Percentiles rank a stretch among this genome's conserved stretches.
Conservation (phyloP, 1,140 invertebrate species). For the Yoshiicerus persimilis region DNA sequence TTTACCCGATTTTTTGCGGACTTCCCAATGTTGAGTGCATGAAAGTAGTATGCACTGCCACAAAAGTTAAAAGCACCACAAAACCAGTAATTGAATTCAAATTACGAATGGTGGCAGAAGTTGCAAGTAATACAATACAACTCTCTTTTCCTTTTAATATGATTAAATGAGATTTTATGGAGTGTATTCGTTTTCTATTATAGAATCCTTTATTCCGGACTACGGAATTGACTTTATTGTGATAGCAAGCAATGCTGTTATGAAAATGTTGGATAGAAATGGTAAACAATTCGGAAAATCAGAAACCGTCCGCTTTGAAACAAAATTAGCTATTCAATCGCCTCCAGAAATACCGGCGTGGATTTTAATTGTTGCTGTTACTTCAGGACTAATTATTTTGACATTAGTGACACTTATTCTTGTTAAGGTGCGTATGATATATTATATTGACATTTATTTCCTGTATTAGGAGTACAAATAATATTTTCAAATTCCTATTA, state of each 20-base stretch:
- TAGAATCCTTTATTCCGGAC: neutral
- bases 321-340: neutral
- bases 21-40: neutral
- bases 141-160: neutral
- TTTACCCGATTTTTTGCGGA: neutral
- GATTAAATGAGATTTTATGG: neutral
- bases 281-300: neutral
- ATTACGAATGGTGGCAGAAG: neutral
- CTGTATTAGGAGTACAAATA: no score
- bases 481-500: no score
- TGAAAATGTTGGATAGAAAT: neutral
- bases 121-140: neutral
- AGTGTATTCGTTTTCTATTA: neutral
- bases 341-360: conserved; percentile 15
- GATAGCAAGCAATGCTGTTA: neutral
- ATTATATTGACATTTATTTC: no score
- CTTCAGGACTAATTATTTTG: conserved; percentile 23
- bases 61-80: neutral
- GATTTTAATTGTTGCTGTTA: conserved; percentile 29
- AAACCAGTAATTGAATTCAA: neutral
- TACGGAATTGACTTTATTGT: neutral
- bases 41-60: neutral
- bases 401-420: conserved; percentile 8
- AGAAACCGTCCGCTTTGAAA: neutral
- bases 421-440: conserved; percentile 24